Percentiles rank a stretch among this genome's conserved stretches.
Conservation (phyloP, 2,888 invertebrate genomes). For the Sericinus montela region DNA sequence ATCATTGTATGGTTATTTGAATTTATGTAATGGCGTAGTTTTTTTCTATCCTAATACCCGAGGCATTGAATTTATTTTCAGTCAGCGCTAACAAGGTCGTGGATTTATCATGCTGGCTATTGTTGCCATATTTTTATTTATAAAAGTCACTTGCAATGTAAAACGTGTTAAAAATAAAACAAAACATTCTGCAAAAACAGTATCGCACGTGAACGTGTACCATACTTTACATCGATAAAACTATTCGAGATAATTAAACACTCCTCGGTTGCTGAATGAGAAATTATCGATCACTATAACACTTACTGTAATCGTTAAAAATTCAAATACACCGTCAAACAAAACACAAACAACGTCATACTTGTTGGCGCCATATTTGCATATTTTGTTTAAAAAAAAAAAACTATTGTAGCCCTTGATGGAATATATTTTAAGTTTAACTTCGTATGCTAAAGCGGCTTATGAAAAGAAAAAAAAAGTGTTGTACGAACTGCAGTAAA, state of each 20-base stretch:
- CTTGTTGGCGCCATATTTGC: constrained; percentile 33
- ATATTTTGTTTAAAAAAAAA: neutral
- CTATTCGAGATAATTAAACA: constrained; percentile 16
- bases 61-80: too few relatives aligned
- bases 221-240: neutral
- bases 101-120: too few relatives aligned
- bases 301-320: constrained; percentile 19
- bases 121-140: too few relatives aligned
- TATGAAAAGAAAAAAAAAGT: constrained; percentile 21
- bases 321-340: constrained; percentile 31
- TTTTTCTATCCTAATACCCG: too few relatives aligned
- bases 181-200: neutral
- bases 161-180: neutral
- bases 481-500: constrained; percentile 50
- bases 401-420: constrained; percentile 18
- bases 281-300: constrained; percentile 24
- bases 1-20: too few relatives aligned
- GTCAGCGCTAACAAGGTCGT: too few relatives aligned
- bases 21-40: too few relatives aligned
- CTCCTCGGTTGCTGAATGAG: constrained; percentile 17
- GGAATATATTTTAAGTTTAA: constrained; percentile 21
- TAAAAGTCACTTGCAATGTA: too few relatives aligned
- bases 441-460: constrained; percentile 17
- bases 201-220: constrained; percentile 5
- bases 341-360: constrained; percentile 46